phyloP scores from a whole-genome alignment of 1,140 invertebrate genomes.

The Sweltsa coloradensis region DNA sequence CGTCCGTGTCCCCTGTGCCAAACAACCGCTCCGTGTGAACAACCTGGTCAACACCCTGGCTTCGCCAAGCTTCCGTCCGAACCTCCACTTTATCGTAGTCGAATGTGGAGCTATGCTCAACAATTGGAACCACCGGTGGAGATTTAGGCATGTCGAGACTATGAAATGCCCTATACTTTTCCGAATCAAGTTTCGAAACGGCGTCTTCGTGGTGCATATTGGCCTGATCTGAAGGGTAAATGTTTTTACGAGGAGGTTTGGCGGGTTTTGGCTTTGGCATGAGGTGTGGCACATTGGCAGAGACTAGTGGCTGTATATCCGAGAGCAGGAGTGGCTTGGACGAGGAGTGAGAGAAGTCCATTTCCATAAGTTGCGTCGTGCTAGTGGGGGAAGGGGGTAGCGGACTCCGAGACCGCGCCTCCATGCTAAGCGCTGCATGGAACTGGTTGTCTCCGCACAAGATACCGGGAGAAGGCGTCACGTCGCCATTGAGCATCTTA shows the following conservation, averaged over 20 bases:
- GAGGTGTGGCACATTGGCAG: neutral
- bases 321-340: neutral
- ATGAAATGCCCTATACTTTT: no score
- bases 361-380: conserved; percentile 32
- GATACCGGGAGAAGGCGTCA: conserved; percentile 21
- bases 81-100: conserved; percentile 56
- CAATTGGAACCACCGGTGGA: no score
- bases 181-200: no score
- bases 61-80: conserved; percentile 61
- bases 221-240: neutral
- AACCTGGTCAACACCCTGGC: conserved; percentile 55
- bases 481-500: conserved; percentile 55
- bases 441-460: conserved; percentile 56
- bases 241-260: conserved; percentile 12
- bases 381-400: conserved; percentile 51
- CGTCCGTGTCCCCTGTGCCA: conserved; percentile 13
- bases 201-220: no score
- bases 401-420: conserved; percentile 61
- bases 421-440: conserved; percentile 55
- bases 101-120: neutral
- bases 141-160: no score
- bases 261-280: conserved; percentile 9
- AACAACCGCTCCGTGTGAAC: conserved; percentile 41
- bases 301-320: neutral
- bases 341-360: conserved; percentile 21